These are phyloP conservation scores for Amiota communis DNA, from an alignment of 2,888 invertebrate genomes.

Conservation along the genomic window DNA sequence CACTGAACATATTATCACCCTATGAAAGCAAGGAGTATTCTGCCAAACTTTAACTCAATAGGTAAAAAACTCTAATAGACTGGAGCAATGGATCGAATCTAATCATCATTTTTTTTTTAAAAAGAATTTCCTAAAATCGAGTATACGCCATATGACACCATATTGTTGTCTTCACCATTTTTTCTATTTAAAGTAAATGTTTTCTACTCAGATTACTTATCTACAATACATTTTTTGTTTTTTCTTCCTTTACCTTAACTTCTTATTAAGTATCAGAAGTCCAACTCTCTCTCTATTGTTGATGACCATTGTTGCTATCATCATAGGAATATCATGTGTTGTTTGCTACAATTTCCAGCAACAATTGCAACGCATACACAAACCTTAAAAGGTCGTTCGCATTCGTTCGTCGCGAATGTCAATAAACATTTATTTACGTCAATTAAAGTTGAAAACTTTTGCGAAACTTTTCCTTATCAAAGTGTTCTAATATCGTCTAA, in stretches of 20 bases:
- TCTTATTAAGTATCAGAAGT: neutral
- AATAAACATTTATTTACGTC: constrained; percentile 54
- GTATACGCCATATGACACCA: no score
- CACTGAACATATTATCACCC: no score
- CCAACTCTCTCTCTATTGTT: neutral
- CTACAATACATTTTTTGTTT: neutral
- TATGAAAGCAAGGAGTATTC: no score
- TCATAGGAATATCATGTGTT: constrained; percentile 12
- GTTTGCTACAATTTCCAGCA: neutral
- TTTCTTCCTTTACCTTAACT: neutral
- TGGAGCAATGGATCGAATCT: no score
- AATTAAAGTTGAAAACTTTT: constrained; percentile 47
- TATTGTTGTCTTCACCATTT: no score
- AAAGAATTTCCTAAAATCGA: no score
- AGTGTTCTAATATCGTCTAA: constrained; percentile 21
- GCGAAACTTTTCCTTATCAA: constrained; percentile 18
- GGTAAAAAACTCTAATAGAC: no score
- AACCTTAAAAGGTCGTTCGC: constrained; percentile 29
- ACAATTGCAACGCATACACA: neutral
- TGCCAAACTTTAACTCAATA: no score
- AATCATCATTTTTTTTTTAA: no score
- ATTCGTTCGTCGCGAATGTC: constrained; percentile 36
- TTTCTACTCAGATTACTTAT: neutral
- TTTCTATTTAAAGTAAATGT: no score
- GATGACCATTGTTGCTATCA: constrained; percentile 13